A percentile compares a stretch with the other conserved stretches of the same genome.
phyloP scores from a whole-genome alignment of 2,888 invertebrate species.

The Petrophora chlorosata region DNA sequence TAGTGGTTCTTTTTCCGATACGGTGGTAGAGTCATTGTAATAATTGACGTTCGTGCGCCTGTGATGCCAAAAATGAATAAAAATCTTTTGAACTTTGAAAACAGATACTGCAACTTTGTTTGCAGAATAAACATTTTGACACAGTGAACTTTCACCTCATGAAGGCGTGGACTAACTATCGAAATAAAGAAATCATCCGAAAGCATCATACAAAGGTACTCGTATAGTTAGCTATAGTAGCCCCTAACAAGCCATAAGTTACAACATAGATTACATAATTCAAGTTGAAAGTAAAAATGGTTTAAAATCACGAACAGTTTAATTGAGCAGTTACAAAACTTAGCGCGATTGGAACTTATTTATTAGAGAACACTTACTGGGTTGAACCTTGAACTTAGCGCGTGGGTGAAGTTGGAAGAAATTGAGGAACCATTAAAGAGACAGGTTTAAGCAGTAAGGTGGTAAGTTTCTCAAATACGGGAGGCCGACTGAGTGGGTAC shows the following conservation, averaged over 20 bases:
- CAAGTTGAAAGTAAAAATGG: slow-evolving; percentile 20
- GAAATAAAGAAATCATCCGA: slow-evolving; percentile 4
- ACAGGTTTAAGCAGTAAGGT: no score
- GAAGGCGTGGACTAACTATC: slow-evolving; percentile 3
- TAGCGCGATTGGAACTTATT: slow-evolving; percentile 43
- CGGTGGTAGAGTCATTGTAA: no score
- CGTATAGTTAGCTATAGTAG: no score
- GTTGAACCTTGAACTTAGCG: slow-evolving; percentile 43
- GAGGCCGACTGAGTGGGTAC: no score
- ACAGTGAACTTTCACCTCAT: no score
- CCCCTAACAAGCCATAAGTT: slow-evolving; percentile 7
- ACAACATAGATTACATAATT: slow-evolving; percentile 22
- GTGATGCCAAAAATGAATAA: no score
- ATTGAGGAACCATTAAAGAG: background rate
- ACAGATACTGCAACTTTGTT: no score
- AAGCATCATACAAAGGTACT: slow-evolving; percentile 5
- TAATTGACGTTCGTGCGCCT: no score
- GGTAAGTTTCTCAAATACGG: no score
- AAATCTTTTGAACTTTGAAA: no score
- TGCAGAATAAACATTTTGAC: no score
- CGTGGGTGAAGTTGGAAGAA: slow-evolving; percentile 35
- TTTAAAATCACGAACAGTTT: slow-evolving; percentile 26
- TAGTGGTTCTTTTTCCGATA: no score
- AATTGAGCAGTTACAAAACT: slow-evolving; percentile 48
- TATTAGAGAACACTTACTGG: slow-evolving; percentile 43